These are phyloP conservation scores for Sarcophaga variegata DNA, from an alignment of 2,888 invertebrate genomes.

Conservation along the genomic window DNA sequence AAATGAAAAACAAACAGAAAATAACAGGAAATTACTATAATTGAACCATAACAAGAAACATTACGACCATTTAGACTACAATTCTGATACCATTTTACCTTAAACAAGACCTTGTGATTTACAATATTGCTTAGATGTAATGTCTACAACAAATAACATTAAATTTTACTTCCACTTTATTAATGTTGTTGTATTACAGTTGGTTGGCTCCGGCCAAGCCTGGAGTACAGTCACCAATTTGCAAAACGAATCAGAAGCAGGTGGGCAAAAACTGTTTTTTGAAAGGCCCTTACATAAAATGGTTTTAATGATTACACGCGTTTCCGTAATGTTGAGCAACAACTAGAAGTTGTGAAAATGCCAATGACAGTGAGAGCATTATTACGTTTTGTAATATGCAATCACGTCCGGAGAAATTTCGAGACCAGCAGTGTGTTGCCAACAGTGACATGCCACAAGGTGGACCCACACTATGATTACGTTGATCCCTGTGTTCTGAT, in stretches of 20 bases:
- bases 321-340: conserved; percentile 90
- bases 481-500: conserved; percentile 83
- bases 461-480: conserved; percentile 91
- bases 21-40: conserved; percentile 38
- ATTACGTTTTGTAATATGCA: conserved; percentile 86
- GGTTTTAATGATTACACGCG: conserved; percentile 83
- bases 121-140: neutral
- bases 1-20: conserved; percentile 2
- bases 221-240: too few species aligned
- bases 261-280: too few species aligned
- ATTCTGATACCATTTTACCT: too few species aligned
- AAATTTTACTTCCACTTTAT: neutral
- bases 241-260: too few species aligned
- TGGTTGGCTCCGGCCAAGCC: conserved; percentile 78
- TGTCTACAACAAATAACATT: neutral
- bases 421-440: conserved; percentile 93
- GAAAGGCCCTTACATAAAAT: conserved; percentile 8
- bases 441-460: conserved; percentile 93
- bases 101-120: too few species aligned
- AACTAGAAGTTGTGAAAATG: conserved; percentile 91
- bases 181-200: conserved; percentile 69
- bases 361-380: conserved; percentile 86
- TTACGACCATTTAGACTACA: neutral
- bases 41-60: conserved; percentile 4
- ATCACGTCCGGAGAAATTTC: conserved; percentile 91